A percentile compares a stretch with the other conserved stretches of the same genome.
Conservation (phyloP, 2,888 invertebrate genomes). For the Invenusta paracnida region DNA sequence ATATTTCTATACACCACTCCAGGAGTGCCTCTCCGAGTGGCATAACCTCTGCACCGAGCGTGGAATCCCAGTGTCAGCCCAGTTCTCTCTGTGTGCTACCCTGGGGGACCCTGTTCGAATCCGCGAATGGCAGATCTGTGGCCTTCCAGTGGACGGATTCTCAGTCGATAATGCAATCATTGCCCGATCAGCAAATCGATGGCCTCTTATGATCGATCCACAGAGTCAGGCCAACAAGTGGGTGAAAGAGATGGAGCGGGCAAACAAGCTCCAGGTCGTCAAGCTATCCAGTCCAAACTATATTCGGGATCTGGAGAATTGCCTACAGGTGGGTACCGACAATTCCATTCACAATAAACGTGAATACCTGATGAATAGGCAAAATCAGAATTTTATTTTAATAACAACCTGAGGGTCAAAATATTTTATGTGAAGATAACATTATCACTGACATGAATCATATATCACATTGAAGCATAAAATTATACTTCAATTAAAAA, state of each 20-base stretch:
- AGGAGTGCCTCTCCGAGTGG: constrained; percentile 58
- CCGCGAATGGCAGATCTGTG: constrained; percentile 59
- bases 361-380: too few relatives aligned
- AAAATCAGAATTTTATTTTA: too few relatives aligned
- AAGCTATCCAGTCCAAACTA: constrained; percentile 79
- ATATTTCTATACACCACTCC: background rate
- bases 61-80: constrained; percentile 55
- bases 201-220: constrained; percentile 61
- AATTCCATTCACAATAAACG: too few relatives aligned
- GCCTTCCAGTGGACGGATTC: constrained; percentile 59
- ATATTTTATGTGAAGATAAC: too few relatives aligned
- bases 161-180: constrained; percentile 59
- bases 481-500: too few relatives aligned
- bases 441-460: too few relatives aligned
- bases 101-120: constrained; percentile 59
- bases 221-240: constrained; percentile 84
- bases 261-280: constrained; percentile 73
- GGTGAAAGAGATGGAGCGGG: constrained; percentile 85
- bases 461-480: too few relatives aligned
- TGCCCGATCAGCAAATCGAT: constrained; percentile 55
- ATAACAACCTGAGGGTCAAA: too few relatives aligned
- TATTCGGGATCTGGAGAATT: constrained; percentile 72
- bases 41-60: constrained; percentile 54
- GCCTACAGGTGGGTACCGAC: constrained; percentile 66
- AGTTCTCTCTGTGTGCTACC: constrained; percentile 55